phyloP scores from a whole-genome alignment of 2,888 invertebrate species.

The Ochropleura plecta region DNA sequence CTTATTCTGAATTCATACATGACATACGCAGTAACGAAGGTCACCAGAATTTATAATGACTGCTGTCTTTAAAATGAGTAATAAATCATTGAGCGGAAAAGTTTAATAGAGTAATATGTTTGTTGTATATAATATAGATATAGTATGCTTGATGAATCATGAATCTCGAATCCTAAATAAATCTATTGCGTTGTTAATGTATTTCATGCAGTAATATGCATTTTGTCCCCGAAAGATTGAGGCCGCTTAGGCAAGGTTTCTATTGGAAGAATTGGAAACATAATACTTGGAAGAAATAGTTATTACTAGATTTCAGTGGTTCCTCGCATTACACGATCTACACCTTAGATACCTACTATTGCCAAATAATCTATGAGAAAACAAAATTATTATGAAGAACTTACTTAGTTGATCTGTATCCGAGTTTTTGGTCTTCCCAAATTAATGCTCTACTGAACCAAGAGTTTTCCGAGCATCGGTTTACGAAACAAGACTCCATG shows the following conservation, averaged over 20 bases:
- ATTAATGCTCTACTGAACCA: constrained; percentile 85
- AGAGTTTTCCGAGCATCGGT: constrained; percentile 85
- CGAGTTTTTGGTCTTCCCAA: constrained; percentile 71
- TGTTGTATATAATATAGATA: too few relatives aligned
- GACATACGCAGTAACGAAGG: constrained; percentile 40
- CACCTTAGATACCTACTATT: constrained; percentile 4
- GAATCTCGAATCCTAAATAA: constrained; percentile 47
- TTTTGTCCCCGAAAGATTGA: constrained; percentile 25
- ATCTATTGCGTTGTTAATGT: constrained; percentile 39
- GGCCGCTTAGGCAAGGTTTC: constrained; percentile 19
- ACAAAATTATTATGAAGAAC: constrained; percentile 18
- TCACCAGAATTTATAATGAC: constrained; percentile 52
- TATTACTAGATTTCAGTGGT: constrained; percentile 37
- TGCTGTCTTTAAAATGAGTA: constrained; percentile 59
- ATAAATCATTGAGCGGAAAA: constrained; percentile 63
- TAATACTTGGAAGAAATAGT: constrained; percentile 32
- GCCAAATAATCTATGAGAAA: neutral
- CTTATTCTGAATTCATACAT: constrained; percentile 35
- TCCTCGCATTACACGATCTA: constrained; percentile 3
- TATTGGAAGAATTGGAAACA: constrained; percentile 16
- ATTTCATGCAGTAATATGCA: constrained; percentile 43
- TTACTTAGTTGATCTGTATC: constrained; percentile 71
- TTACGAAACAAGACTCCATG: constrained; percentile 88
- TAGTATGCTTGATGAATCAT: constrained; percentile 58
- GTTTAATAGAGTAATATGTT: constrained; percentile 44